A percentile compares a stretch with the other conserved stretches of the same genome.
Evolutionary conservation across 2,888 invertebrate genomes (phyloP).

Genomic region (Chrysotoxum bicinctum): DNA sequence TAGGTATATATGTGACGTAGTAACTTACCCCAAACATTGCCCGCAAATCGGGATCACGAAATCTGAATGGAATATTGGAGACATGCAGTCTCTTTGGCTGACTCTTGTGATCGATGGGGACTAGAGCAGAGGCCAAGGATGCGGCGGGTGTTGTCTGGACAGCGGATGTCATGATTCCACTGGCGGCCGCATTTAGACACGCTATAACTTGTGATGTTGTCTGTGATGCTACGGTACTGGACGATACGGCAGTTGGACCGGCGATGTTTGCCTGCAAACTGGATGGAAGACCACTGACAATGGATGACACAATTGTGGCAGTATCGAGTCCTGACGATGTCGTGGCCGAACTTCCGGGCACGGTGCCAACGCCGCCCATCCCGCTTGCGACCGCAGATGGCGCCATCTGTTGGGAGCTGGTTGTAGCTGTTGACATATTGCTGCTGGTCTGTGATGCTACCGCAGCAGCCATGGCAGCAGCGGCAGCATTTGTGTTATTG

Average conservation of each 20-base stretch:
- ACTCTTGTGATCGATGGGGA: constrained; percentile 84
- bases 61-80: constrained; percentile 99
- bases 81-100: constrained; percentile 98
- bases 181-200: constrained; percentile 78
- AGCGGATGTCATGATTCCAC: constrained; percentile 78
- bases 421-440: constrained; percentile 59
- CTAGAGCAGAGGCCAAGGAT: constrained; percentile 82
- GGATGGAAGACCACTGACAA: constrained; percentile 74
- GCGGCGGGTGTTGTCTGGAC: constrained; percentile 82
- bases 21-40: constrained; percentile 98
- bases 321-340: constrained; percentile 73
- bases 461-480: constrained; percentile 75
- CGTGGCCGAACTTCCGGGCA: constrained; percentile 72
- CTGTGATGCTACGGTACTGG: constrained; percentile 76
- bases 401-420: constrained; percentile 69
- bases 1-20: background rate
- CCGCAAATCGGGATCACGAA: constrained; percentile 98
- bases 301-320: constrained; percentile 75
- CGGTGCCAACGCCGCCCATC: constrained; percentile 66
- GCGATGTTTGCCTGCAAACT: constrained; percentile 73
- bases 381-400: constrained; percentile 58
- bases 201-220: constrained; percentile 80
- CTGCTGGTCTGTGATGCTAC: constrained; percentile 77
- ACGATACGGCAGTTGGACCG: constrained; percentile 74
- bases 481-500: constrained; percentile 65